Conservation (phyloP, 2,888 invertebrate genomes). For the Ischnura elegans region DNA sequence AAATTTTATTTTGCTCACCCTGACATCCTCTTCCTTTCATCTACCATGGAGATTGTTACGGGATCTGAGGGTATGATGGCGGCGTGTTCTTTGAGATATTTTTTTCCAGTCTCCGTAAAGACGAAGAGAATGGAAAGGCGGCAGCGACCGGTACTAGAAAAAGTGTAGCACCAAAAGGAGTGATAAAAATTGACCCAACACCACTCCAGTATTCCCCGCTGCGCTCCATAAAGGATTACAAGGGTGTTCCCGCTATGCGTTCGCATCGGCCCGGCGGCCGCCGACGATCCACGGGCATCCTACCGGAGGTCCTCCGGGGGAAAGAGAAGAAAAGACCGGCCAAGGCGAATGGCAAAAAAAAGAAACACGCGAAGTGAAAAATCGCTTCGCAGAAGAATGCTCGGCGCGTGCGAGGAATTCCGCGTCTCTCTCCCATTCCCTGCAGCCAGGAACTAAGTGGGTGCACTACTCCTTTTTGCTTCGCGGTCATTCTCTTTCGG, state of each 20-base stretch:
- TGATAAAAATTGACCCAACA: slow-evolving; percentile 1
- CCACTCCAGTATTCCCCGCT: background rate
- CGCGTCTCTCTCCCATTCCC: background rate
- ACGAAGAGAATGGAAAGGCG: background rate
- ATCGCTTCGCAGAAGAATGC: background rate
- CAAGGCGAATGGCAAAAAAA: background rate
- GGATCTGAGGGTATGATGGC: background rate
- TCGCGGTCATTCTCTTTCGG: background rate
- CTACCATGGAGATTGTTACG: background rate
- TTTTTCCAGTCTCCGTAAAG: background rate
- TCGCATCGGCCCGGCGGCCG: background rate
- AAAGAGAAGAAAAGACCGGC: background rate
- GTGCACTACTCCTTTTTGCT: background rate
- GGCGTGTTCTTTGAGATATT: background rate
- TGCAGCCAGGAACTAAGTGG: background rate
- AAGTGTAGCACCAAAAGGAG: background rate
- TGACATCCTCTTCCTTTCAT: background rate
- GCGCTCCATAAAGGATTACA: background rate
- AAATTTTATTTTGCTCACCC: background rate
- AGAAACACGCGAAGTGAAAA: background rate
- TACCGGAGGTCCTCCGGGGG: background rate
- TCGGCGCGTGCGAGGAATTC: background rate
- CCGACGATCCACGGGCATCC: background rate
- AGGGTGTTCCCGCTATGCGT: background rate
- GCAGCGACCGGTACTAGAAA: background rate